A percentile compares a stretch with the other conserved stretches of the same genome.
phyloP scores from a whole-genome alignment of 2,797 vertebrate genomes.

The Holocentrus rufus region DNA sequence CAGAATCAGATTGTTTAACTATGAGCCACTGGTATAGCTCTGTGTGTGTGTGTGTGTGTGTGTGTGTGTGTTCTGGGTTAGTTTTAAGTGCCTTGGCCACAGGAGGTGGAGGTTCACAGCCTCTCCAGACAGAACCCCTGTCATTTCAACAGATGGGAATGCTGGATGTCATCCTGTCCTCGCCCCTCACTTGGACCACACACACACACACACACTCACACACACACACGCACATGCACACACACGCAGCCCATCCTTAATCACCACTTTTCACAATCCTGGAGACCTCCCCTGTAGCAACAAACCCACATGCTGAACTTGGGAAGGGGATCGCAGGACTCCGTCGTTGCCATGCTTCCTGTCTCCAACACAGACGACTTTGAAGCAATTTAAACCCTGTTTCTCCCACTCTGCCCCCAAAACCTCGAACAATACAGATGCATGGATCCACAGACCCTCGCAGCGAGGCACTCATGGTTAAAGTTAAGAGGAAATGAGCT shows the following conservation, averaged over 20 bases:
- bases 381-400: conserved; percentile 42
- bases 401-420: conserved; percentile 16
- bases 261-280: conserved; percentile 40
- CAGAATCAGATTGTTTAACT: conserved; percentile 30
- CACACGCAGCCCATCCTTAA: conserved; percentile 36
- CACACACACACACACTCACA: conserved; percentile 36
- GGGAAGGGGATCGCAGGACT: neutral
- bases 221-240: conserved; percentile 12
- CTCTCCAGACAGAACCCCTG: conserved; percentile 61
- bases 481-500: conserved; percentile 14
- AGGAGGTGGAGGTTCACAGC: conserved; percentile 63
- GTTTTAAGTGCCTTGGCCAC: conserved; percentile 48
- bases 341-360: conserved; percentile 36
- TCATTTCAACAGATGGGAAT: conserved; percentile 72
- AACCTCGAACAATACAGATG: conserved; percentile 30
- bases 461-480: conserved; percentile 45
- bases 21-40: conserved; percentile 36
- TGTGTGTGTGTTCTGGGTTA: conserved; percentile 25
- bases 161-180: conserved; percentile 62
- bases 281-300: conserved; percentile 21
- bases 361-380: conserved; percentile 46
- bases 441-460: conserved; percentile 27
- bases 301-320: conserved; percentile 41
- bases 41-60: conserved; percentile 16
- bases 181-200: conserved; percentile 64